These are phyloP conservation scores for Micronycteris hirsuta DNA, from an alignment of 2,113 vertebrate genomes.

Conservation along the genomic window DNA sequence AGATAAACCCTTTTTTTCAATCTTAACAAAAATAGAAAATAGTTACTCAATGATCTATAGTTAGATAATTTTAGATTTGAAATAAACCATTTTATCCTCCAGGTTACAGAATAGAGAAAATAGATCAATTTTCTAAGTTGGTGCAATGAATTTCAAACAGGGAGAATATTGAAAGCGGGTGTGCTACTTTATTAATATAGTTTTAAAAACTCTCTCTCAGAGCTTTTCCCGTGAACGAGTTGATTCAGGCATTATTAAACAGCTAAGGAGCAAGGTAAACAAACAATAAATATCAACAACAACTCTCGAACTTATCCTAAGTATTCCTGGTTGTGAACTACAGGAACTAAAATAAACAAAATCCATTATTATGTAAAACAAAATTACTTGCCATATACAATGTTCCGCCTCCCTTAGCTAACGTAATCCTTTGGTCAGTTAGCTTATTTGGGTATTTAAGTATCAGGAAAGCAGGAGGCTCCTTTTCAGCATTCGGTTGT, in stretches of 20 bases:
- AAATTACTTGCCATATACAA: neutral
- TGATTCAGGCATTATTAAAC: neutral
- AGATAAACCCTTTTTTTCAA: neutral
- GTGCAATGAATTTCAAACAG: neutral
- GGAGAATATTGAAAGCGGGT: neutral
- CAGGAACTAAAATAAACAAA: neutral
- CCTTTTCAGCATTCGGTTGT: neutral
- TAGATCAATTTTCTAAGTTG: constrained; percentile 16
- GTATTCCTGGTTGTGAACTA: neutral
- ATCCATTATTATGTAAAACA: neutral
- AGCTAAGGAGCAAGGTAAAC: neutral
- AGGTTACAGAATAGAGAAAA: neutral
- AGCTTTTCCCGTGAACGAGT: neutral
- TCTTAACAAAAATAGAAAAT: neutral
- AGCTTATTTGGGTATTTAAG: neutral
- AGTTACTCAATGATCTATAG: neutral
- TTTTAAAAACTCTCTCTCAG: neutral
- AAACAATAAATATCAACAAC: neutral
- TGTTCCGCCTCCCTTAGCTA: neutral
- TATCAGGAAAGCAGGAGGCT: neutral
- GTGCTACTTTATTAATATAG: neutral
- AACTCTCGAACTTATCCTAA: neutral
- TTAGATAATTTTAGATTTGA: constrained; percentile 7
- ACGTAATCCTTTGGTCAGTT: neutral
- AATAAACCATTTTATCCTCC: neutral